Evolutionary conservation across 2,113 vertebrate genomes (phyloP), one percentile per base, ranked within the genome.

Genomic region (Geothlypis trichas): DNA sequence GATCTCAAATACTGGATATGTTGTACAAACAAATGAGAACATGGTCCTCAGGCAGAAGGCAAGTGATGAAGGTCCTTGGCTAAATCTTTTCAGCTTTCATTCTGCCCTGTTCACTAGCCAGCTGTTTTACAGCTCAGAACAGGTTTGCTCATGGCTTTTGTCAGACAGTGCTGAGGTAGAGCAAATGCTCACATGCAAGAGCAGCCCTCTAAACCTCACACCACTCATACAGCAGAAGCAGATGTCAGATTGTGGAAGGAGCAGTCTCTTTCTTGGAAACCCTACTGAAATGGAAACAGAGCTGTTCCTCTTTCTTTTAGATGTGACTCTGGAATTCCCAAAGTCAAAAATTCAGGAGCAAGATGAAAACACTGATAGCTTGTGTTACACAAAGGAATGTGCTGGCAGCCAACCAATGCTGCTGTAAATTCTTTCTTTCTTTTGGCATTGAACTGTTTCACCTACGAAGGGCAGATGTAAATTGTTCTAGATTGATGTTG

Each of bases 301-400:
- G 66, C 51, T 77, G 41, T 86, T 94, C 68, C 82, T 91, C 46
- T 79, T 87, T 19, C 61, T 46, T 76, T 90, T 49, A 94, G 65
- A 82, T 61, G 47, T 57, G 69, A 44, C 72, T 69, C 39, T 87
- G 68, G 63, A 75, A 89, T 84, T 83, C 78, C 81, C 77, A 10
- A 90, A 90, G 68, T 61, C n/a, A 92, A 77, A 96, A 87, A 93
- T 84, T 82, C 87, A 49, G 88, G 82, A 84, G 68, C n/a, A 49
- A 88, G 58, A 78, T 1, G 2, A 89, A 93, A 95, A 87, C 73
- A 89, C 63, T 86, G 80, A 87, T 88, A 59, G 82, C 49, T 82
- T 82, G 75, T 89, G 61, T 92, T 93, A 47, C 92, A 91, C 78
- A 77, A 27, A 90, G 82, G 84, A 83, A 59, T 5, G 0, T 62